Conservation (phyloP, 1,140 invertebrate genomes). For the Cephus cinctus region DNA sequence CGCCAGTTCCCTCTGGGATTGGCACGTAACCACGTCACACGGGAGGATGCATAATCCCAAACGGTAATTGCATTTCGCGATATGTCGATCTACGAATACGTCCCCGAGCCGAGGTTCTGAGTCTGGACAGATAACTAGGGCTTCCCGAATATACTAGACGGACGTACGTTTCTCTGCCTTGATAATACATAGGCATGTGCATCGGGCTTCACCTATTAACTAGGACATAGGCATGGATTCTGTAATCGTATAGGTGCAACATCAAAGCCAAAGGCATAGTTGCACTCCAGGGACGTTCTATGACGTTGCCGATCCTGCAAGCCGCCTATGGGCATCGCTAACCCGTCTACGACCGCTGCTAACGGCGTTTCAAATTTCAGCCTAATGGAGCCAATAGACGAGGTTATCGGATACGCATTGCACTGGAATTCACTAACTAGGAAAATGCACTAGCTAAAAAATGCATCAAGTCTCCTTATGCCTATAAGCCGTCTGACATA, state of each 20-base stretch:
- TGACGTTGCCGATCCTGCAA: slow-evolving; percentile 21
- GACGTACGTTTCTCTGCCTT: slow-evolving; percentile 10
- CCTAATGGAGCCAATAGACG: slow-evolving; percentile 25
- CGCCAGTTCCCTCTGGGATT: too few species aligned
- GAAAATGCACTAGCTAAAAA: too few species aligned
- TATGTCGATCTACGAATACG: slow-evolving; percentile 33
- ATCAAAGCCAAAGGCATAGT: slow-evolving; percentile 57
- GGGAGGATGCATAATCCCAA: slow-evolving; percentile 26
- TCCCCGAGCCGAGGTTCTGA: slow-evolving; percentile 9
- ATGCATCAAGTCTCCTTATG: too few species aligned
- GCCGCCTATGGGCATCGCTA: slow-evolving; percentile 23
- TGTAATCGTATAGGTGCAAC: slow-evolving; percentile 43
- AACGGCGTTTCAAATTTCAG: slow-evolving; percentile 26
- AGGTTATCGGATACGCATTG: too few species aligned
- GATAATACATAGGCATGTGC: slow-evolving; percentile 22
- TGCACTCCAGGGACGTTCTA: slow-evolving; percentile 36
- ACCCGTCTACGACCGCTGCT: background rate
- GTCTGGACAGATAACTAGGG: slow-evolving; percentile 1
- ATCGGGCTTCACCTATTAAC: slow-evolving; percentile 46
- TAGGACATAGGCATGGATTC: slow-evolving; percentile 43
- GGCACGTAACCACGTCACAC: slow-evolving; percentile 18
- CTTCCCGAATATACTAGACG: slow-evolving; percentile 2
- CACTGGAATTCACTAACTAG: too few species aligned
- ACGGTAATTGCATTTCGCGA: slow-evolving; percentile 44
- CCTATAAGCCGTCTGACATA: too few species aligned